phyloP scores from a whole-genome alignment of 2,888 invertebrate genomes.

The Dorcus hopei region DNA sequence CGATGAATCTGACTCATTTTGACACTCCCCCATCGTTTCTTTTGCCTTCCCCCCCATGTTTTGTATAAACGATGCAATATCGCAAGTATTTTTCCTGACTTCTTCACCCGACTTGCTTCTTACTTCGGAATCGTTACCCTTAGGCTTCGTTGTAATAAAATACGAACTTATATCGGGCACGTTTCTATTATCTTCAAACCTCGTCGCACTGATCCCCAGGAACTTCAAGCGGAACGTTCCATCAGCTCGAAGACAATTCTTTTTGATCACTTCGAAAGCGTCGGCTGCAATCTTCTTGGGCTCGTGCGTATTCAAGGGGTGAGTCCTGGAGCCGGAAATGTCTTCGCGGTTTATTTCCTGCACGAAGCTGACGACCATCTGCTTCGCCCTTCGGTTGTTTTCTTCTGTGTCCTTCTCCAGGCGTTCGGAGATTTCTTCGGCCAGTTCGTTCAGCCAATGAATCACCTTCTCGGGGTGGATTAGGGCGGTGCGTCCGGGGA shows the following conservation, averaged over 20 bases:
- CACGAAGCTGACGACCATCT: constrained; percentile 72
- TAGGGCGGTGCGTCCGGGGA: constrained; percentile 77
- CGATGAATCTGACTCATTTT: too few species aligned
- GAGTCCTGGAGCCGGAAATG: constrained; percentile 64
- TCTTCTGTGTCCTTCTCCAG: constrained; percentile 75
- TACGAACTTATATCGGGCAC: constrained; percentile 58
- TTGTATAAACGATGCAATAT: constrained; percentile 38
- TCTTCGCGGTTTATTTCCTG: constrained; percentile 56
- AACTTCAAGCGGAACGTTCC: constrained; percentile 58
- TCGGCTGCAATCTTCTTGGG: constrained; percentile 63
- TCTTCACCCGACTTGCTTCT: too few species aligned
- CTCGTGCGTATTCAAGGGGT: constrained; percentile 60
- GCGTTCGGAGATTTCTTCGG: constrained; percentile 80
- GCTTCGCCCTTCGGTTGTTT: constrained; percentile 77
- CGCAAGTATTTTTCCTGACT: constrained; percentile 16
- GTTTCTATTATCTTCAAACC: constrained; percentile 67
- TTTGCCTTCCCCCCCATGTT: too few species aligned
- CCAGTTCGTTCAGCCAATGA: constrained; percentile 79
- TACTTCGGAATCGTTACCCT: too few species aligned
- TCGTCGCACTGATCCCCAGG: constrained; percentile 75
- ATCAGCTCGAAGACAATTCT: constrained; percentile 44
- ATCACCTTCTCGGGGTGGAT: constrained; percentile 61
- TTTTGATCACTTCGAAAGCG: constrained; percentile 65
- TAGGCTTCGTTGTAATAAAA: constrained; percentile 48
- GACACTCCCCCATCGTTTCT: too few species aligned